These are phyloP conservation scores for Diplazon laetatorius DNA, from an alignment of 2,888 invertebrate genomes.

Conservation along the genomic window DNA sequence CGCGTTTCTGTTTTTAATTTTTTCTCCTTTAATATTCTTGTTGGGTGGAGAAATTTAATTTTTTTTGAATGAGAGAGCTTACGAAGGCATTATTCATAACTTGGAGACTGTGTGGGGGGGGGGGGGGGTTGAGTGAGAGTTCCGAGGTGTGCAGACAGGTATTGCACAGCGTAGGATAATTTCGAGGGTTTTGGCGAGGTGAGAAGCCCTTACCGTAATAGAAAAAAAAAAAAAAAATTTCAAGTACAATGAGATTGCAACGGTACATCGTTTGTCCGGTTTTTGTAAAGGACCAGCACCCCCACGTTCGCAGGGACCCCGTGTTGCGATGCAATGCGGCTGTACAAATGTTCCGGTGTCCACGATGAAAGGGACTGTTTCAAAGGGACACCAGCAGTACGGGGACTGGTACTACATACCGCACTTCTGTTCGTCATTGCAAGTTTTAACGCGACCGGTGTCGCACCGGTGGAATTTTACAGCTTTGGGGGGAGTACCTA, in stretches of 20 bases:
- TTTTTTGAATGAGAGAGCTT: neutral
- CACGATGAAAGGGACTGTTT: conserved; percentile 28
- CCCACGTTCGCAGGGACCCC: conserved; percentile 4
- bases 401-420: conserved; percentile 63
- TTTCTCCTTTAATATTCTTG: too few species aligned
- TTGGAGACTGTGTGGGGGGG: neutral
- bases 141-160: too few species aligned
- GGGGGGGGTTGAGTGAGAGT: neutral
- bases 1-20: too few species aligned
- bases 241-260: conserved; percentile 36
- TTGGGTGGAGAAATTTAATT: neutral
- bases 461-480: conserved; percentile 6
- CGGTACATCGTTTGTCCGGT: conserved; percentile 48
- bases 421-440: conserved; percentile 50
- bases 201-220: conserved; percentile 21
- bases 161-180: conserved; percentile 3
- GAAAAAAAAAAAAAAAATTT: too few species aligned
- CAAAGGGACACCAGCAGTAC: conserved; percentile 58
- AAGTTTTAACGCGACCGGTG: conserved; percentile 27
- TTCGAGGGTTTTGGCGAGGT: neutral
- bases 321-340: conserved; percentile 23
- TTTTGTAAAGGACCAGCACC: conserved; percentile 54
- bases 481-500: conserved; percentile 28
- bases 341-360: conserved; percentile 2
- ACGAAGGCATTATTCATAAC: neutral